Base-by-base conservation (phyloP, 2,888 invertebrate species). In the Spatulosminthurus flaviceps region DNA sequence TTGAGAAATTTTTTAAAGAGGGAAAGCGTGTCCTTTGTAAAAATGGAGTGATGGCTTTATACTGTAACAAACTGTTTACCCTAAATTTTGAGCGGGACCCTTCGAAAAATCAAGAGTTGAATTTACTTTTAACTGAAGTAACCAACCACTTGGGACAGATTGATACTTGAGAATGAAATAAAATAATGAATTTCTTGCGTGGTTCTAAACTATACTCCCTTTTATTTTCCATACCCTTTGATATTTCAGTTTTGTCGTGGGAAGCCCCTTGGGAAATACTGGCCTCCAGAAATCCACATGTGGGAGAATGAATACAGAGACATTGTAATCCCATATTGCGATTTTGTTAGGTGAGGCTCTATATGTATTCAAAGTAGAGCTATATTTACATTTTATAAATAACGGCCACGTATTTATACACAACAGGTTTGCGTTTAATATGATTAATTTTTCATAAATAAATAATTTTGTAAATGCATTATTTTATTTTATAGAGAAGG, bases 31-130 rank as follows among this genome's bases (percentile, higher is more conserved):
- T 64, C 24, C 24, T 64, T 1, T 64, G 64, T 16, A 22, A 64
- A 64, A 64, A 64, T 64, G 64, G 64, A 5, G 64, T 64, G 7
- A 9, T 64, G 64, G 64, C 64, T 22, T 16, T 64, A 7, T 64
- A 64, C 64, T 64, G 64, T 16, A 64, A 64, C 16, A 24, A 64
- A n/a, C 13, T 64, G 24, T 64, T 64, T 24, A 64, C 2, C 4
- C 4, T 64, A 11, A 26, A 64, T 22, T 64, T 24, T 16, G 5
- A 64, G 4, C 11, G 2, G 1, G 24, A 64, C 26, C 13, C n/a
- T 11, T 24, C 22, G 2, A 64, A 64, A 64, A 64, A 24, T 22
- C 19, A 64, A 21, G 22, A 64, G 11, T 24, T 64, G 22, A 64
- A 64, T 16, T 4, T 11, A 64, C 64, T 64, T 64, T 16, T 64